These are phyloP conservation scores for Corythucha ciliata DNA, from an alignment of 2,888 invertebrate genomes.

Conservation along the genomic window DNA sequence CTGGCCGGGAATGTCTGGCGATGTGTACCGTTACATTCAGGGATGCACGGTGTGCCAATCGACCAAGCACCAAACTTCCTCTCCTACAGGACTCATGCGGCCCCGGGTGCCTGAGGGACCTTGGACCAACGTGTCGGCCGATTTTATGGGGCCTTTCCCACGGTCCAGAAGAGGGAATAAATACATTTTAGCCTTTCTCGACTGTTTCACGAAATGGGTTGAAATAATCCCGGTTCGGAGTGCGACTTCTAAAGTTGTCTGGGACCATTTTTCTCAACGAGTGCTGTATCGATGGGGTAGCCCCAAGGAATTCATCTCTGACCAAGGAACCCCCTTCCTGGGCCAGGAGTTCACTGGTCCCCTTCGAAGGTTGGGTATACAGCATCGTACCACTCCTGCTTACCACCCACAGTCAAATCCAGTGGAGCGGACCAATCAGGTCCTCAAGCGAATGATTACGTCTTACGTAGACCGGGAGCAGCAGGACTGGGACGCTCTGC, in stretches of 20 bases:
- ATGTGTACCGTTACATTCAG: conserved; percentile 9
- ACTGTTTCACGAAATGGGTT: conserved; percentile 35
- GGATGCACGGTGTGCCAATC: conserved; percentile 15
- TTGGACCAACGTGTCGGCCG: conserved; percentile 24
- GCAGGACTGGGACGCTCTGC: no score
- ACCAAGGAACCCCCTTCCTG: no score
- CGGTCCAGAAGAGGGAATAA: conserved; percentile 33
- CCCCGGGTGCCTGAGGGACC: conserved; percentile 11
- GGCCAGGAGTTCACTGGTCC: no score
- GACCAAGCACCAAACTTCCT: conserved; percentile 8
- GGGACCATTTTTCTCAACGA: no score
- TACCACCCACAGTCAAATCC: conserved; percentile 39
- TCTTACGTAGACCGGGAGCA: no score
- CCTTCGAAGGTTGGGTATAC: no score
- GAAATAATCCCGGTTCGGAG: conserved; percentile 30
- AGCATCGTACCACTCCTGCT: no score
- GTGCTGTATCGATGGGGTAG: no score
- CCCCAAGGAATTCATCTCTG: no score
- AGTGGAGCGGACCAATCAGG: conserved; percentile 38
- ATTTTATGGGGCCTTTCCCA: conserved; percentile 38
- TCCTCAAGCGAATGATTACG: no score
- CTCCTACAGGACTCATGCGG: conserved; percentile 10
- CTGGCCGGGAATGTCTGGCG: conserved; percentile 18
- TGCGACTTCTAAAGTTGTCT: conserved; percentile 30
- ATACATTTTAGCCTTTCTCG: conserved; percentile 35